Base-by-base conservation (phyloP, 2,888 invertebrate species). In the Leucoptera coffeella region DNA sequence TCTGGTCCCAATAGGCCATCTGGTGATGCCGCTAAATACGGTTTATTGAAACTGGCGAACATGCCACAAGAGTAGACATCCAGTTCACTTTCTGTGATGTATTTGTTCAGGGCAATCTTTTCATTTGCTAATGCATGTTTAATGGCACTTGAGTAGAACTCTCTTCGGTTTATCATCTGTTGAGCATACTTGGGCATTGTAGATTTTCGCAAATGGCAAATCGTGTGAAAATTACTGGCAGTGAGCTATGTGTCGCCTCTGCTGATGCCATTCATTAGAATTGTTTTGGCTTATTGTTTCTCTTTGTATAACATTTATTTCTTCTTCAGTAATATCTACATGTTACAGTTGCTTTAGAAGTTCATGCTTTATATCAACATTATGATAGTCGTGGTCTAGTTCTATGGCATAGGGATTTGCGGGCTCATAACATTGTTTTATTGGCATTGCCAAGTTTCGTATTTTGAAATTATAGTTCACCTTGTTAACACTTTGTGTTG, bases 331-430 rank as follows among this genome's bases (percentile, higher is more conserved):
- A 10, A 24, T 24, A 4, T 24, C 10, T 10, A 15, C 14, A 15
- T 15, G 8, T 14, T 24, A 4, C 10, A 24, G 11, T 5, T 14
- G 4, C 15, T 7, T 6, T 6, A 24, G 24, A 9, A 14, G 10
- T 24, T 24, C 11, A 7, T 14, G 6, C 4, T 9, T 7, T 24
- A 15, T n/a, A n/a, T 24, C 15, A n/a, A 12, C 15, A 27, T 8
- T 30, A 20, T 4, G 21, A 21, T 29, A 28, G 12, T 13, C n/a
- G 19, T 32, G 29, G 15, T 32, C 31, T 11, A 10, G 9, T 17
- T 23, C 25, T 14, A 29, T 17, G n/a, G 21, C 29, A 29, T 29
- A 20, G 7, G 29, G 29, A 20, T 31, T 31, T 10, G 29, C 31
- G 12, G 31, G 31, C 17, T 26, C 24, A 26, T 29, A 31, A 11